Base-by-base conservation (phyloP, 2,113 vertebrate species). In the Pithys albifrons region DNA sequence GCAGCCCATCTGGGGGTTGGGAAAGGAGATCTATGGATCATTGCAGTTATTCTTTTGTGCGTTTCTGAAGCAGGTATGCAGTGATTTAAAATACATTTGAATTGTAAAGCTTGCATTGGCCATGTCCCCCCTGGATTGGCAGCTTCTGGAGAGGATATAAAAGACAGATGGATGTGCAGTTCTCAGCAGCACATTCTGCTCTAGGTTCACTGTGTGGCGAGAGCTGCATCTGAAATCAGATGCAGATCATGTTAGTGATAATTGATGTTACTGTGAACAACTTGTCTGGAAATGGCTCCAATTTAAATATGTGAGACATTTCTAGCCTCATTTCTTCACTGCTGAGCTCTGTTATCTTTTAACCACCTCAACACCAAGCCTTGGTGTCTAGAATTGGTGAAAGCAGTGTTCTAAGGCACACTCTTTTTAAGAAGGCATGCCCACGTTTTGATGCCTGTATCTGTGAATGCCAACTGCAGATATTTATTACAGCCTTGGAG, bases 261-360 rank as follows among this genome's bases (percentile, higher is more conserved):
- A 96, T 96, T 96, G 94, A 97, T 96, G 95, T 94, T 95, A 96
- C 93, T 96, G 82, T 92, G 93, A 97, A 89, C 94, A 96, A 93
- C 94, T 96, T 95, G 93, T 94, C 95, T 96, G 76, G 95, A 96
- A 96, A 95, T 4, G 12, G 86, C 92, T 96, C 86, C 82, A 69
- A 75, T 97, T 94, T 94, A 95, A 97, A 80, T 95, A 95, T 72
- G 79, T 86, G 95, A 96, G 78, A 95, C 33, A 27, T 97, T 95
- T 95, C 88, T 92, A 94, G 87, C 77, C 90, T 90, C 75, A 69
- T 91, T 92, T 85, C 85, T 94, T 89, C 77, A 75, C 0, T 57
- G 82, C 65, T 95, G 76, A 86, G 61, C 82, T 88, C 83, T 74
- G 86, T 86, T 80, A 66, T 66, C 72, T 85, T 91, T 95, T 93